Base-by-base conservation (phyloP, 2,797 vertebrate genomes). In the Lepus oiostolus region DNA sequence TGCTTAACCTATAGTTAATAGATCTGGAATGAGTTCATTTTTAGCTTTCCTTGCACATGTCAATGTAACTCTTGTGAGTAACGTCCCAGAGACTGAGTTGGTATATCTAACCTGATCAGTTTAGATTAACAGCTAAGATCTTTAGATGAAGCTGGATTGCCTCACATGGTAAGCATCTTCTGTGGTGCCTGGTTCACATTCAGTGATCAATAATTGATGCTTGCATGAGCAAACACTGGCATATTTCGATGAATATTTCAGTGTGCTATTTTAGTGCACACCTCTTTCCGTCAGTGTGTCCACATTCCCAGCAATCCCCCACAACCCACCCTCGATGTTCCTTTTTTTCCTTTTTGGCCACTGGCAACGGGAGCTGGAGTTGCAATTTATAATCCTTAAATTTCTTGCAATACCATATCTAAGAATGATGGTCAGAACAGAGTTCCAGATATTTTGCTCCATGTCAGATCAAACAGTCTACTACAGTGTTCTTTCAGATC, bases 371-470 rank as follows among this genome's bases (percentile, higher is more conserved):
- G 24, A 83, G 17, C 12, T 77, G 7, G 26, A 32, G 13, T 10
- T 62, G 80, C 7, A 93, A 71, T 94, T 42, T 82, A 88, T 81
- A 85, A 83, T 67, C 22, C 24, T 75, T 76, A 71, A 50, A 24
- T 35, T 89, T 19, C 11, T 11, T 38, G 2, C 50, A 54, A 67
- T 30, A 32, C 14, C 24, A 32, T 11, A 65, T 89, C 65, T 83
- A 54, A 65, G 28, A 75, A 38, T 24, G 22, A 58, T 16, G 17
- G 10, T 93, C 58, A 95, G 74, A 24, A 42, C 12, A 58, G 68
- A 65, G 47, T 88, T 47, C 70, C 30, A 70, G 38, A 28, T 14
- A 47, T 50, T 96, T 93, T 62, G 8, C 24, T 83, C 17, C 16
- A 4, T 10, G 58, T 32, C 58, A 85, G 19, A 85, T 93, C 71